phyloP scores from a whole-genome alignment of 2,797 vertebrate species.

The Poecilia picta region DNA sequence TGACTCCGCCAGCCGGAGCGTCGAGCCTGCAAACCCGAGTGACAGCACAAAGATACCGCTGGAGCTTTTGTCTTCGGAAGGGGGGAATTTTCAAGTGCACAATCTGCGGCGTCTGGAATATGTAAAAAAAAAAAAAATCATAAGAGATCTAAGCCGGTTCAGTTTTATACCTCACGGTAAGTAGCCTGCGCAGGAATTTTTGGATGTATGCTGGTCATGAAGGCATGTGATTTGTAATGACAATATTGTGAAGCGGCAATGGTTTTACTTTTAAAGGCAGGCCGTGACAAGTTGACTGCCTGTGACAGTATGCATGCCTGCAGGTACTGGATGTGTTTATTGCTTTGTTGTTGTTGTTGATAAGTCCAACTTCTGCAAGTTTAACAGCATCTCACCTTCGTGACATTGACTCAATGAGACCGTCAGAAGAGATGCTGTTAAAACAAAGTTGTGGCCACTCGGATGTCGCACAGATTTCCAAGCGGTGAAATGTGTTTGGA shows the following conservation, averaged over 20 bases:
- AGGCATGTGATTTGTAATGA: conserved; percentile 13
- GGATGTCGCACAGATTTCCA: conserved; percentile 8
- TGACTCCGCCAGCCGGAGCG: conserved; percentile 50
- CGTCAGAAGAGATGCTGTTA: background rate
- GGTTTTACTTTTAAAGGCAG: conserved; percentile 39
- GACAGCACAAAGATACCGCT: conserved; percentile 42
- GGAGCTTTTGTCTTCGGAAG: conserved; percentile 72
- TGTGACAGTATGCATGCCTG: conserved; percentile 37
- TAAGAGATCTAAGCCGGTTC: conserved; percentile 46
- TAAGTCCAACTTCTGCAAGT: conserved; percentile 65
- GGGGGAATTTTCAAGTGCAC: conserved; percentile 63
- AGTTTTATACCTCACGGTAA: conserved; percentile 61
- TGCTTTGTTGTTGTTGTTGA: background rate
- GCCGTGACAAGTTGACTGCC: conserved; percentile 63
- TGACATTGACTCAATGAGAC: background rate
- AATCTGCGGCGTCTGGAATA: conserved; percentile 58
- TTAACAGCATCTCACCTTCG: conserved; percentile 14
- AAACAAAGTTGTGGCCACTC: conserved; percentile 4
- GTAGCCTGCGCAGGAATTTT: conserved; percentile 44
- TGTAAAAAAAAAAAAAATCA: conserved; percentile 23
- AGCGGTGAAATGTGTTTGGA: conserved; percentile 4
- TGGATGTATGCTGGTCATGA: conserved; percentile 17
- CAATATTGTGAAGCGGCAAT: conserved; percentile 1
- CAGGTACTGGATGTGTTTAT: conserved; percentile 6
- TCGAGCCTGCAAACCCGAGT: conserved; percentile 28